Conservation (phyloP, 2,797 vertebrate species). For the Acestrorhynchus altus region DNA sequence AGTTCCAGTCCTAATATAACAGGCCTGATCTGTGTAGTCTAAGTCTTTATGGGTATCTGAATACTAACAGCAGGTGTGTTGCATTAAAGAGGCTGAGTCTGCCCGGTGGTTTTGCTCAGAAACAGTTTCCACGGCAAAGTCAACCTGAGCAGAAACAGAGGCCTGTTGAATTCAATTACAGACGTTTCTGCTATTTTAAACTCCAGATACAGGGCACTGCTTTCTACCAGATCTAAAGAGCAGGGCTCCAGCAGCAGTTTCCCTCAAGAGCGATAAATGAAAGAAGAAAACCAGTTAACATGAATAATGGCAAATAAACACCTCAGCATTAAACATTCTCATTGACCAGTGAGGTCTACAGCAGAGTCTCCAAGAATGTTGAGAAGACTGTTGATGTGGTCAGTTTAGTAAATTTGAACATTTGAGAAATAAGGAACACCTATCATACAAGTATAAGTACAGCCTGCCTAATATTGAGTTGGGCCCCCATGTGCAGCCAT, state of each 20-base stretch:
- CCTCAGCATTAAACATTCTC: not conserved
- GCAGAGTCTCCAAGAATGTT: too few species aligned
- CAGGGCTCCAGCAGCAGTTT: not conserved
- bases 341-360: not conserved
- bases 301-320: not conserved
- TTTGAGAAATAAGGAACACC: too few species aligned
- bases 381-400: not conserved
- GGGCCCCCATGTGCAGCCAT: too few species aligned
- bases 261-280: not conserved
- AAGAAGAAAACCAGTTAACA: too few species aligned
- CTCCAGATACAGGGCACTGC: not conserved
- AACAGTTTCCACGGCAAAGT: not conserved
- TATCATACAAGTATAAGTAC: too few species aligned
- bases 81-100: not conserved
- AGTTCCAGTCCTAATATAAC: conserved; percentile 5
- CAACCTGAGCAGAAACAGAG: conserved; percentile 22
- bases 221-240: not conserved
- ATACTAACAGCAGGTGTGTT: not conserved
- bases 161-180: not conserved
- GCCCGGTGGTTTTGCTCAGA: not conserved
- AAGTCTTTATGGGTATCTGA: not conserved
- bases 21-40: not conserved
- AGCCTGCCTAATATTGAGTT: too few species aligned
- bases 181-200: not conserved
- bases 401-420: too few species aligned